Conservation (phyloP, 2,113 vertebrate species). For the Orthonyx spaldingii region DNA sequence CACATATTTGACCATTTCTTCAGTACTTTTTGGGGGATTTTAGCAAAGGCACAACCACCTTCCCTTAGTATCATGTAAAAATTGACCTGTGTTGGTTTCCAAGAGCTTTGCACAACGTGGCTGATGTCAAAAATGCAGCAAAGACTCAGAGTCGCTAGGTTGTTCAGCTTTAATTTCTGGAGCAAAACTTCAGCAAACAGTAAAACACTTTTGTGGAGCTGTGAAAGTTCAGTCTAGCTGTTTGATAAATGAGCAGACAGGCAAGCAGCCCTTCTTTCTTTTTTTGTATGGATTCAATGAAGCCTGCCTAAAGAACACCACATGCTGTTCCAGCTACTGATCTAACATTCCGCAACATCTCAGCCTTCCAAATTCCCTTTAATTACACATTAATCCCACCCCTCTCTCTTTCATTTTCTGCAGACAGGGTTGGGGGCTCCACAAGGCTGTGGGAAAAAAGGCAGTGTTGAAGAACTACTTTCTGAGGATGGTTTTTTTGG, state of each 20-base stretch:
- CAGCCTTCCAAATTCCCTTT: constrained; percentile 98
- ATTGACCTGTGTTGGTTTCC: constrained; percentile 16
- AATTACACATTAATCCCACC: constrained; percentile 98
- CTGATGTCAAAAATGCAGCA: constrained; percentile 40
- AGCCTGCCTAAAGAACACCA: constrained; percentile 99
- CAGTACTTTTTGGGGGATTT: not conserved
- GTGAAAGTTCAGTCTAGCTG: constrained; percentile 92
- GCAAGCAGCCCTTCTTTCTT: constrained; percentile 91
- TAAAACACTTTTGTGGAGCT: constrained; percentile 89
- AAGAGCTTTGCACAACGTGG: constrained; percentile 23
- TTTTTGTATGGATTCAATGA: constrained; percentile 99
- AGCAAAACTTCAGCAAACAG: constrained; percentile 95
- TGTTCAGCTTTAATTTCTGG: constrained; percentile 84
- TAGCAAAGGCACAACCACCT: constrained; percentile 2
- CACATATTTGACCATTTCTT: constrained; percentile 8
- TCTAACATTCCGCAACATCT: constrained; percentile 99
- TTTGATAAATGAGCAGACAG: constrained; percentile 99
- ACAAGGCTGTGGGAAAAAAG: constrained; percentile 78
- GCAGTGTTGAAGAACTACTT: constrained; percentile 68
- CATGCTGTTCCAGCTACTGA: constrained; percentile 99
- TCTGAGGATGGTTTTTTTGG: not conserved
- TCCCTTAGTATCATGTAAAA: not conserved
- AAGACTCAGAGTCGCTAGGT: constrained; percentile 19
- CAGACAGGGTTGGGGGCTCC: constrained; percentile 81
- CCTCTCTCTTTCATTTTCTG: constrained; percentile 94